These are phyloP conservation scores for Crotalus viridis DNA, from an alignment of 2,113 vertebrate species.

Conservation along the genomic window DNA sequence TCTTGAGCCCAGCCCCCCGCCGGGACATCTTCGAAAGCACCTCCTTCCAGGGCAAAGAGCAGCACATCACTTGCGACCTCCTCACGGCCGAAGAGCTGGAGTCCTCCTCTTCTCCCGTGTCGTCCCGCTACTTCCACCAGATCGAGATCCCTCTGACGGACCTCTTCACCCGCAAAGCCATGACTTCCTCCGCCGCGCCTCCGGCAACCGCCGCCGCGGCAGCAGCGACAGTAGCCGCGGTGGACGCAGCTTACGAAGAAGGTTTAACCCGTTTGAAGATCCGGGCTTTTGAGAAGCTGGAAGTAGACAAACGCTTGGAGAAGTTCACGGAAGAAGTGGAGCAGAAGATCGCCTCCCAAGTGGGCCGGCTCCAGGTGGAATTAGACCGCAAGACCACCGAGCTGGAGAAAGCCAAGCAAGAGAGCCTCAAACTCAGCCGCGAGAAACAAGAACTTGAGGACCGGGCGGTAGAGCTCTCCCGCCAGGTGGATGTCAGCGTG, in stretches of 20 bases:
- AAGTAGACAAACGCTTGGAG: constrained; percentile 92
- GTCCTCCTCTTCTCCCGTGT: constrained; percentile 55
- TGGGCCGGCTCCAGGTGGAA: constrained; percentile 92
- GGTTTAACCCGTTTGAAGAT: constrained; percentile 93
- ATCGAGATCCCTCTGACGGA: constrained; percentile 93
- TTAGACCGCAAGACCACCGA: constrained; percentile 93
- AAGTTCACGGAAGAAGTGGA: constrained; percentile 97
- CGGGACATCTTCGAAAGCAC: constrained; percentile 88
- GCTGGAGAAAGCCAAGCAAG: constrained; percentile 91
- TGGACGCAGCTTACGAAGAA: constrained; percentile 93
- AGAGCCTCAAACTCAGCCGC: constrained; percentile 85
- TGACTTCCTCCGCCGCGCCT: constrained; percentile 76
- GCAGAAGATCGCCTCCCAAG: constrained; percentile 94
- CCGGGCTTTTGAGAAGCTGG: constrained; percentile 90
- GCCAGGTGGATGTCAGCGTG: constrained; percentile 97
- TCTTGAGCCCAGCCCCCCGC: constrained; percentile 74
- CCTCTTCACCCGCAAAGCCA: constrained; percentile 86
- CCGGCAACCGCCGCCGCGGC: constrained; percentile 79
- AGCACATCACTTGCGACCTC: constrained; percentile 76
- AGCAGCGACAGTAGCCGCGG: constrained; percentile 78
- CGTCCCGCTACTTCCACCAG: constrained; percentile 88
- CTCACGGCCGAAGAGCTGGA: constrained; percentile 77
- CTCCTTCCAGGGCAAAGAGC: constrained; percentile 88
- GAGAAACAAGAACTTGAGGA: constrained; percentile 97
- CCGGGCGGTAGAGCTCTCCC: constrained; percentile 89